Percentiles rank a stretch among this genome's conserved stretches.
Conservation (phyloP, 2,113 vertebrate species). For the Dromas ardeola region DNA sequence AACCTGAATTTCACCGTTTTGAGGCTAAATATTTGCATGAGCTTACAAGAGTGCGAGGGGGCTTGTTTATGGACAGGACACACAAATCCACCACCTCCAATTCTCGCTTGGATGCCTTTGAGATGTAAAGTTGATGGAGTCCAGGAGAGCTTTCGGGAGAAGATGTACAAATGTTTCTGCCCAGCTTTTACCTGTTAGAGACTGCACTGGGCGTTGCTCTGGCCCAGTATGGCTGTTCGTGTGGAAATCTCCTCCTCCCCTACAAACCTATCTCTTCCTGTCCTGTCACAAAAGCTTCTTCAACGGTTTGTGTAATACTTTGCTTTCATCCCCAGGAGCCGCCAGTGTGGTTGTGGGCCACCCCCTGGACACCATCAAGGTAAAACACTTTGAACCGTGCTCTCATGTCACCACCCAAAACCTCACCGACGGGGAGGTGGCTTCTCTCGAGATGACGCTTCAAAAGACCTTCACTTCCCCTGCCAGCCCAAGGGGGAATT, state of each 20-base stretch:
- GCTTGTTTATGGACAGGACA: background rate
- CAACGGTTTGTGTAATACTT: background rate
- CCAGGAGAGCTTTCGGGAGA: background rate
- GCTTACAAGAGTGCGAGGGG: background rate
- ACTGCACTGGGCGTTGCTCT: background rate
- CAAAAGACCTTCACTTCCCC: background rate
- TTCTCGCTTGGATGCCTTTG: background rate
- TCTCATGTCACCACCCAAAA: background rate
- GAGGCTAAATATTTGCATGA: background rate
- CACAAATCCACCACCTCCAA: background rate
- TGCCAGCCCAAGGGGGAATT: background rate
- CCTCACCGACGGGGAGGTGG: background rate
- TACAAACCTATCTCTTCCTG: background rate
- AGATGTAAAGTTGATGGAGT: background rate
- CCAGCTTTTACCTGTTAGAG: background rate
- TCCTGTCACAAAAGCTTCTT: background rate
- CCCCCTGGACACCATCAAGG: slow-evolving; percentile 84
- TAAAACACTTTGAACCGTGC: slow-evolving; percentile 12
- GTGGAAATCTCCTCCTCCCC: background rate
- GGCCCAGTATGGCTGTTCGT: background rate
- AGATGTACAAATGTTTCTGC: background rate
- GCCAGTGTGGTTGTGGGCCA: slow-evolving; percentile 79
- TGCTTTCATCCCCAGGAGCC: slow-evolving; percentile 68
- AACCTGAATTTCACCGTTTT: background rate
- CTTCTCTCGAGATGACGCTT: background rate